Conservation (phyloP, 2,113 vertebrate species). For the Hippocampus mohnikei region DNA sequence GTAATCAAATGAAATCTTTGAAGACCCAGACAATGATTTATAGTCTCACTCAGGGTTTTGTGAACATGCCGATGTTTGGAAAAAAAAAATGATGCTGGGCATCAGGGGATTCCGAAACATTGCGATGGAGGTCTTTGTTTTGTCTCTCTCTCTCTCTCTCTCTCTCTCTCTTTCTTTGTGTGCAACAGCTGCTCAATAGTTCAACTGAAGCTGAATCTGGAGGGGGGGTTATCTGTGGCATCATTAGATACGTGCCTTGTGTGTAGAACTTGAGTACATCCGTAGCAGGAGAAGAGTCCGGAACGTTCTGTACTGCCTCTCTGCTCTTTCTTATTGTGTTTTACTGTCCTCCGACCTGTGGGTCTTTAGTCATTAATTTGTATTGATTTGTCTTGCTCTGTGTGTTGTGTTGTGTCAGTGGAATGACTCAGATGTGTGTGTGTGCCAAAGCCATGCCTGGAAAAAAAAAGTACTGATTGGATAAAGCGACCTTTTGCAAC, state of each 20-base stretch:
- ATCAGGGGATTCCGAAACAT: background rate
- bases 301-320: background rate
- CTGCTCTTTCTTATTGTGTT: background rate
- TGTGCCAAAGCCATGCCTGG: background rate
- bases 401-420: background rate
- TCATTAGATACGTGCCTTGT: background rate
- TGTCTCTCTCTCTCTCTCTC: background rate
- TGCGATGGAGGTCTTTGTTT: background rate
- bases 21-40: background rate
- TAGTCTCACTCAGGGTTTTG: background rate
- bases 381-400: background rate
- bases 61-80: background rate
- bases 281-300: background rate
- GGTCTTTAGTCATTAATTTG: background rate
- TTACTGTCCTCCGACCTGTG: background rate
- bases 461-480: background rate
- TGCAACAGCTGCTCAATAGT: conserved; percentile 24
- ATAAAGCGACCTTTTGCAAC: background rate
- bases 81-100: background rate
- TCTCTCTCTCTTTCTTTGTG: background rate
- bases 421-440: background rate
- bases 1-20: background rate
- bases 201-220: conserved; percentile 20
- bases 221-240: conserved; percentile 11
- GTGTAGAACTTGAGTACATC: background rate